phyloP scores from a whole-genome alignment of 1,140 invertebrate genomes.

The Eumeta japonica region DNA sequence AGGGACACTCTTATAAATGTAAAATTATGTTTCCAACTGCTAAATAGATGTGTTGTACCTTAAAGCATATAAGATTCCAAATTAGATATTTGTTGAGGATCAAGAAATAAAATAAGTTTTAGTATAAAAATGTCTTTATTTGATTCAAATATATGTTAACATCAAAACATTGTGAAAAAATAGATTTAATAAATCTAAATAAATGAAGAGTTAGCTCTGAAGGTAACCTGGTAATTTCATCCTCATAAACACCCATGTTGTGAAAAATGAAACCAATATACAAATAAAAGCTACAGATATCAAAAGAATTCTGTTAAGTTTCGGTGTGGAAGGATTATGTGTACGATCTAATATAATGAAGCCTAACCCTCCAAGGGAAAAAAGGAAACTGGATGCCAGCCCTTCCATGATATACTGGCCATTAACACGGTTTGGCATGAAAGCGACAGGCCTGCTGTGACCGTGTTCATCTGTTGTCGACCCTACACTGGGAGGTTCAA shows the following conservation, averaged over 20 bases:
- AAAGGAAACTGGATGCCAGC: slow-evolving; percentile 93
- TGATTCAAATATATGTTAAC: no score
- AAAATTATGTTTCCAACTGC: no score
- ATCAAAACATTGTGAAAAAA: not conserved
- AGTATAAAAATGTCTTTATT: no score
- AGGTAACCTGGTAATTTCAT: slow-evolving; percentile 92
- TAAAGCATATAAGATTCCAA: no score
- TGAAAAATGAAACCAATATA: slow-evolving; percentile 91
- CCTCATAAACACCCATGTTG: slow-evolving; percentile 97
- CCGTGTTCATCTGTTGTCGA: slow-evolving; percentile 97
- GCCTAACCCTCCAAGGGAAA: slow-evolving; percentile 92
- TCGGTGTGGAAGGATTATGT: slow-evolving; percentile 86
- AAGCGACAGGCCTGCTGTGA: slow-evolving; percentile 92
- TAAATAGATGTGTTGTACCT: no score
- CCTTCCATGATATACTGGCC: slow-evolving; percentile 99
- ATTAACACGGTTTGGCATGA: slow-evolving; percentile 98
- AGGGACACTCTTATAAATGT: no score
- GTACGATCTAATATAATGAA: slow-evolving; percentile 96
- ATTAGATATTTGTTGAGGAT: no score
- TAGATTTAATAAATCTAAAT: slow-evolving; percentile 1
- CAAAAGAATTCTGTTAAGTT: slow-evolving; percentile 88
- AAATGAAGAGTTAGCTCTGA: slow-evolving; percentile 48
- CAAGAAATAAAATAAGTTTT: no score
- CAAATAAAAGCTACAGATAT: slow-evolving; percentile 92
- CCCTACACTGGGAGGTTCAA: slow-evolving; percentile 96